Conservation (phyloP, 2,113 vertebrate genomes). For the Macquaria ambigua region DNA sequence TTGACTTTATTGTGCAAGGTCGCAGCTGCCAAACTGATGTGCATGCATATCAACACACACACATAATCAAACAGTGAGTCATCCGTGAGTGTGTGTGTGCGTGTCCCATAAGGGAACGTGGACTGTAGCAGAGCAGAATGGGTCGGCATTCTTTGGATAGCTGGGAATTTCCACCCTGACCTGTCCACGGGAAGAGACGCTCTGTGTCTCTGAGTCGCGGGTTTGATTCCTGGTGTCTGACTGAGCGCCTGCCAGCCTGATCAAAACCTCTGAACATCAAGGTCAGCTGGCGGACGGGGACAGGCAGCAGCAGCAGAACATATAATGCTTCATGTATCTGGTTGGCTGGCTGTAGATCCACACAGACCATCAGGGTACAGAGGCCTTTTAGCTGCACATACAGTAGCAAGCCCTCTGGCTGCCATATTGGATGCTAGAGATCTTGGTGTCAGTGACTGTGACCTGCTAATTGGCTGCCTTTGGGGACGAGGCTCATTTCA, state of each 20-base stretch:
- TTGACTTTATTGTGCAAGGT: constrained; percentile 56
- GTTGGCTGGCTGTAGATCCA: constrained; percentile 20
- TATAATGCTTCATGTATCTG: not conserved
- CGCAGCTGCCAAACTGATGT: constrained; percentile 62
- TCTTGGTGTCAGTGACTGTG: not conserved
- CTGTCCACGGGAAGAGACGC: constrained; percentile 27
- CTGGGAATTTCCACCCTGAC: constrained; percentile 67
- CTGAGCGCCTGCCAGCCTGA: constrained; percentile 25
- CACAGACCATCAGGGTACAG: constrained; percentile 21
- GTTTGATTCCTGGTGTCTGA: constrained; percentile 54
- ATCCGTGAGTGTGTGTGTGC: constrained; percentile 34
- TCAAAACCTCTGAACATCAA: constrained; percentile 25
- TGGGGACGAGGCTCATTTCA: not conserved
- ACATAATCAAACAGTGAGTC: constrained; percentile 36
- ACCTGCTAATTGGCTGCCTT: constrained; percentile 20
- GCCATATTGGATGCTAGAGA: constrained; percentile 16
- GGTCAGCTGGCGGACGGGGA: constrained; percentile 43
- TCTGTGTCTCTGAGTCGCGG: constrained; percentile 4
- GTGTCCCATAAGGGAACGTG: constrained; percentile 46
- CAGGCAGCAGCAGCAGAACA: not conserved
- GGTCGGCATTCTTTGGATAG: constrained; percentile 65
- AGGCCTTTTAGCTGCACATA: constrained; percentile 19
- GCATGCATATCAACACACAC: constrained; percentile 32
- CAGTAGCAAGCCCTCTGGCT: constrained; percentile 20
- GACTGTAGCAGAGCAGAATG: constrained; percentile 39